A percentile compares a stretch with the other conserved stretches of the same genome.
Conservation (phyloP, 2,113 vertebrate species). For the Brachypteracias leptosomus region DNA sequence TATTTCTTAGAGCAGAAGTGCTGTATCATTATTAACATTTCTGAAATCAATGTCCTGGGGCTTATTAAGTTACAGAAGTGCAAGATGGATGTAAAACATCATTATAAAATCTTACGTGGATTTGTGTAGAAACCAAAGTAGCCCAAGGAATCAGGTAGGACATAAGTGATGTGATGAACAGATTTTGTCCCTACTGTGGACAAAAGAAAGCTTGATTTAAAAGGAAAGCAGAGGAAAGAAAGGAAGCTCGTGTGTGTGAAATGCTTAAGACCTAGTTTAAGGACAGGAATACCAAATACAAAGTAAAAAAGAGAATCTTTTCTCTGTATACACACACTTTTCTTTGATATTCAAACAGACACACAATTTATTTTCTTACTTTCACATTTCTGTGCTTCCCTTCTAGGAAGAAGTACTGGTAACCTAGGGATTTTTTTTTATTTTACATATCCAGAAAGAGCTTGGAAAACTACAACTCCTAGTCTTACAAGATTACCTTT, state of each 20-base stretch:
- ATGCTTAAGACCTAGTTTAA: neutral
- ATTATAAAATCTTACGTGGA: neutral
- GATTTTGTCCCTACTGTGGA: neutral
- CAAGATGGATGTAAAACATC: neutral
- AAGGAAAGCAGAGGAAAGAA: neutral
- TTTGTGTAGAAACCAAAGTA: neutral
- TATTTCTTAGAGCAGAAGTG: neutral
- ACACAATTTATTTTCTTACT: neutral
- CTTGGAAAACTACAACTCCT: neutral
- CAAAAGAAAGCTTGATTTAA: neutral
- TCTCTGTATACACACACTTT: neutral
- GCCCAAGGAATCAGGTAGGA: neutral
- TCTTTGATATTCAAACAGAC: neutral
- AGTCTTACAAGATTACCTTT: neutral
- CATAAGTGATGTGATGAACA: neutral
- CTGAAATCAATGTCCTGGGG: neutral
- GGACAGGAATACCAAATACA: neutral
- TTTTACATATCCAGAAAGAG: neutral
- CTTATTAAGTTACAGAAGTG: neutral
- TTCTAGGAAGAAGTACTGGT: neutral
- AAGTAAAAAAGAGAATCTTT: neutral
- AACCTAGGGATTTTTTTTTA: neutral
- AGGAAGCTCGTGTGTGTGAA: neutral
- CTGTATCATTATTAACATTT: neutral
- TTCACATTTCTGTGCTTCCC: neutral